Conservation (phyloP, 2,797 vertebrate species). For the Labeo calbasu region DNA sequence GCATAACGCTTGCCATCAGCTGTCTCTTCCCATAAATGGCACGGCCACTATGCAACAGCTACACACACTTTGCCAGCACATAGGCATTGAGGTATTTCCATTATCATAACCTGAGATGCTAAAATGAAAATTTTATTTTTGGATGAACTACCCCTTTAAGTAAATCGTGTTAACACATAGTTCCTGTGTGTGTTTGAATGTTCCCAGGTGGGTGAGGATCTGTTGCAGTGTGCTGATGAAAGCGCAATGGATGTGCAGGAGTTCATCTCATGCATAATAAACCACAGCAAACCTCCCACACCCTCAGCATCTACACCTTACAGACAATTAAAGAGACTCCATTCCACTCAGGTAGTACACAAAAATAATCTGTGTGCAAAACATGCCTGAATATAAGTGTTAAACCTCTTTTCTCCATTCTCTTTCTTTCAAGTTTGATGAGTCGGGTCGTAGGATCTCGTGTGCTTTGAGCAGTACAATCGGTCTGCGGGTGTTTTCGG, state of each 20-base stretch:
- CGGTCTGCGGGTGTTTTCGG: slow-evolving; percentile 88
- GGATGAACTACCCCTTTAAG: too few relatives aligned
- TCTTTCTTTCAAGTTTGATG: slow-evolving; percentile 80
- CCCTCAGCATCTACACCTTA: slow-evolving; percentile 92
- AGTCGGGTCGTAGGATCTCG: slow-evolving; percentile 85
- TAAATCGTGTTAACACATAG: neutral
- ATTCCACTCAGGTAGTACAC: slow-evolving; percentile 88
- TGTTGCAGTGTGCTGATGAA: slow-evolving; percentile 79
- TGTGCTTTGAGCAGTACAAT: slow-evolving; percentile 82
- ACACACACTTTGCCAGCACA: slow-evolving; percentile 82
- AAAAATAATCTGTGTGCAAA: neutral
- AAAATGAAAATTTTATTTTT: too few relatives aligned
- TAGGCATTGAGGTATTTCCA: slow-evolving; percentile 82
- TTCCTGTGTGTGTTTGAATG: slow-evolving; percentile 13
- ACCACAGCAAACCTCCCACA: slow-evolving; percentile 80
- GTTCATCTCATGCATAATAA: slow-evolving; percentile 85
- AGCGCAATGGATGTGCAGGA: slow-evolving; percentile 86
- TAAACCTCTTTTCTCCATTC: slow-evolving; percentile 5
- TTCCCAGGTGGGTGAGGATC: slow-evolving; percentile 81
- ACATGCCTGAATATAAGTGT: neutral
- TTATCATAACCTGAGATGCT: neutral
- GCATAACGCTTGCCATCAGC: slow-evolving; percentile 83
- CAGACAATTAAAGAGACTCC: slow-evolving; percentile 90
- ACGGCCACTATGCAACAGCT: slow-evolving; percentile 82
- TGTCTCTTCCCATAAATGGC: slow-evolving; percentile 83